Percentiles rank a stretch among this genome's conserved stretches.
Conservation (phyloP, 1,140 invertebrate genomes). For the Stenopsyche tienmushanensis region DNA sequence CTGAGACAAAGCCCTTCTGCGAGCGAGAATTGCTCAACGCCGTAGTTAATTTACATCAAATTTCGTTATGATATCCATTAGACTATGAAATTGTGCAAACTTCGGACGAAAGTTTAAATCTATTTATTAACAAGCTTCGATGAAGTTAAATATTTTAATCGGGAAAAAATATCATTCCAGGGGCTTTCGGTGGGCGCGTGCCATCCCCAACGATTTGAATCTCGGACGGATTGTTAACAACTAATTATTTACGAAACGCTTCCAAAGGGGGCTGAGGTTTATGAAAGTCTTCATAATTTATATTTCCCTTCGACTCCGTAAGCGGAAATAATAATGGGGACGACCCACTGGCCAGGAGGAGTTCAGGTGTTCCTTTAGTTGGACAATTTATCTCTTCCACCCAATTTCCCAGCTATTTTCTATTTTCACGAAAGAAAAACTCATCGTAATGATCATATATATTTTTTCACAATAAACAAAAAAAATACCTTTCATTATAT, state of each 20-base stretch:
- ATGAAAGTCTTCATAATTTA: no score
- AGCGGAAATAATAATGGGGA: background rate
- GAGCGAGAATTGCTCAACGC: background rate
- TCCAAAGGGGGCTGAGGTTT: no score
- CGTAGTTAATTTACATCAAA: background rate
- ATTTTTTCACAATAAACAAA: background rate
- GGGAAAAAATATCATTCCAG: no score
- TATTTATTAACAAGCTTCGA: conserved; percentile 8
- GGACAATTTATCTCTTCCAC: conserved; percentile 28
- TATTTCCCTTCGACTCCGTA: background rate
- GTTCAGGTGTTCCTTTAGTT: conserved; percentile 13
- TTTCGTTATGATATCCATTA: conserved; percentile 12
- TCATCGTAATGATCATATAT: background rate
- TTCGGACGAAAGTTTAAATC: background rate
- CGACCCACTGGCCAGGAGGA: background rate
- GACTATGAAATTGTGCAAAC: conserved; percentile 9
- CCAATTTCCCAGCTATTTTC: conserved; percentile 29
- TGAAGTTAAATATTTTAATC: no score
- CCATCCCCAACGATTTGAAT: no score
- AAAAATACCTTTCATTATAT: background rate
- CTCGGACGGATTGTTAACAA: no score
- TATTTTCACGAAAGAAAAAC: background rate
- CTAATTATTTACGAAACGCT: no score
- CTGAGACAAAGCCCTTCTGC: background rate
- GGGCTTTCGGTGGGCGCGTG: no score